A percentile compares a stretch with the other conserved stretches of the same genome.
Conservation (phyloP, 2,113 vertebrate genomes). For the Periophthalmodon schlosseri region DNA sequence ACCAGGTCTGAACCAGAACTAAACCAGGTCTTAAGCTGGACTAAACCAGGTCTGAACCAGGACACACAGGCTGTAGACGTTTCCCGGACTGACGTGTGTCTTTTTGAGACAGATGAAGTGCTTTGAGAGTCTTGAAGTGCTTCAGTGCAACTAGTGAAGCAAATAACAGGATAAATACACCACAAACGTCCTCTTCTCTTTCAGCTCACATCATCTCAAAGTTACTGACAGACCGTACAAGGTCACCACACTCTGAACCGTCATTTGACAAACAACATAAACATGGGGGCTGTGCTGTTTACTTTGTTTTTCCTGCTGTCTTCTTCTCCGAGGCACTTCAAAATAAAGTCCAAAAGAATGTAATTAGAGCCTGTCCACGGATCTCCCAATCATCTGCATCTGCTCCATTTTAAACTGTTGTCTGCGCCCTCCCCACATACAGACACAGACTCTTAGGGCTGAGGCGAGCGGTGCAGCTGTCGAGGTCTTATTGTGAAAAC, state of each 20-base stretch:
- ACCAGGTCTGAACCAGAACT: no score
- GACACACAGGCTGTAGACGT: no score
- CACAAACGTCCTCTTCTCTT: background rate
- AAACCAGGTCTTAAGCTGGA: no score
- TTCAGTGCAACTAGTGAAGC: no score
- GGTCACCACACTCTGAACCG: background rate
- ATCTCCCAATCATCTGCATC: slow-evolving; percentile 39
- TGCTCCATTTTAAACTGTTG: slow-evolving; percentile 58
- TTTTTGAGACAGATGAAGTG: no score
- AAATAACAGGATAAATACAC: no score
- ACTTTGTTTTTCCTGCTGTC: slow-evolving; percentile 16
- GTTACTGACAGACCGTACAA: background rate
- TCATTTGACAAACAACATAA: slow-evolving; percentile 5
- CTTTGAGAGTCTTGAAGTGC: no score
- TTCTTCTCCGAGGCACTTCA: slow-evolving; percentile 28
- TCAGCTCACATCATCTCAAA: background rate
- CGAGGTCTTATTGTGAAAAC: slow-evolving; percentile 57
- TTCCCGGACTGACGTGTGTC: no score
- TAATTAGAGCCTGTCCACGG: slow-evolving; percentile 57
- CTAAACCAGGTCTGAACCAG: no score
- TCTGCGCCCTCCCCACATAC: slow-evolving; percentile 45
- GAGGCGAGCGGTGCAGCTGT: slow-evolving; percentile 48
- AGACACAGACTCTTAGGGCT: slow-evolving; percentile 53
- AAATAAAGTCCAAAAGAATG: slow-evolving; percentile 53
- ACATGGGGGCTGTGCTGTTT: background rate